These are phyloP conservation scores for Sceloporus tristichus DNA, from an alignment of 2,113 vertebrate species.

Conservation along the genomic window DNA sequence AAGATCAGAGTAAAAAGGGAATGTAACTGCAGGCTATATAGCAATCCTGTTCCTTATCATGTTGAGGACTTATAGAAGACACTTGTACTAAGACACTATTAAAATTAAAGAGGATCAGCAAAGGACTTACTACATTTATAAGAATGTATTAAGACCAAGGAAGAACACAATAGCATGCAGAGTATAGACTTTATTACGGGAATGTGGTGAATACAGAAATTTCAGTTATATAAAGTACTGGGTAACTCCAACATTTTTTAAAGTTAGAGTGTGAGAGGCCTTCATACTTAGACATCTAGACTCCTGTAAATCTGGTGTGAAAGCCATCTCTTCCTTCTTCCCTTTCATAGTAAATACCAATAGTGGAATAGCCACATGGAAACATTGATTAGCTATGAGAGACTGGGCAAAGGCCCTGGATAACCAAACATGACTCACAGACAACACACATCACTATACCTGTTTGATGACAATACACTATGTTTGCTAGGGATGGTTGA, in stretches of 20 bases:
- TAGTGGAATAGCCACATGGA: not conserved
- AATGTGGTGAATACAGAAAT: conserved; percentile 13
- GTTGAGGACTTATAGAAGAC: not conserved
- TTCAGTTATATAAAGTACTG: not conserved
- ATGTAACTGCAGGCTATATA: not conserved
- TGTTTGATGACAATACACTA: not conserved
- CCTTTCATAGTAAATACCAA: not conserved
- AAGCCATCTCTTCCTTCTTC: not conserved
- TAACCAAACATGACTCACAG: not conserved
- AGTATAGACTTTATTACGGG: conserved; percentile 2
- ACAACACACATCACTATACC: not conserved
- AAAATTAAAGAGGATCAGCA: conserved; percentile 12
- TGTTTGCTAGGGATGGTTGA: too few species aligned
- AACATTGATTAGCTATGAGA: not conserved
- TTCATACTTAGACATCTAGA: not conserved
- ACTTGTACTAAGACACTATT: conserved; percentile 22
- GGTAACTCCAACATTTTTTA: not conserved
- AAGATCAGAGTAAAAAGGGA: not conserved
- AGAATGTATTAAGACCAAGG: conserved; percentile 1
- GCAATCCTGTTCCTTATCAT: not conserved
- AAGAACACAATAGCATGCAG: not conserved
- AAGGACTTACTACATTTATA: not conserved
- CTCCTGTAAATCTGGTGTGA: not conserved
- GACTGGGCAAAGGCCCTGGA: not conserved
- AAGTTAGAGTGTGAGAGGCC: not conserved